Percentiles rank a stretch among this genome's conserved stretches.
These are phyloP conservation scores for Cuniculus paca DNA, from an alignment of 2,797 vertebrate species.

Conservation along the genomic window DNA sequence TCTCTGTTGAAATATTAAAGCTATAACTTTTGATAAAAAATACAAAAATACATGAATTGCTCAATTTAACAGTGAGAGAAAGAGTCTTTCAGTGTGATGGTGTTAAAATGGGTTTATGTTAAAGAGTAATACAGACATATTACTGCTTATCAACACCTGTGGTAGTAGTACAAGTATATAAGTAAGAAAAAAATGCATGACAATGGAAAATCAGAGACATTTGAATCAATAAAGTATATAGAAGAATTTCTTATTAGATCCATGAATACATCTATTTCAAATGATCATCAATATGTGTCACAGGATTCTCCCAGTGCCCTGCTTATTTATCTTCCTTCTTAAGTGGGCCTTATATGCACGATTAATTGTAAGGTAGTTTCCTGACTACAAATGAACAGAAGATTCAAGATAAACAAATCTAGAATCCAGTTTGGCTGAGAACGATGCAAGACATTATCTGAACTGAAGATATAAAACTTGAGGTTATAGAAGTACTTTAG, in stretches of 20 bases:
- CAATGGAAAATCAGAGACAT: background rate
- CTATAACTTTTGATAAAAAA: background rate
- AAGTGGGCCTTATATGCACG: background rate
- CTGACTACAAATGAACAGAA: background rate
- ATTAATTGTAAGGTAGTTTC: background rate
- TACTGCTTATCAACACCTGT: background rate
- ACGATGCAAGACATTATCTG: background rate
- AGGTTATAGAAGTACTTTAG: background rate
- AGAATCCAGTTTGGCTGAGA: background rate
- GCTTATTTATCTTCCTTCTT: background rate
- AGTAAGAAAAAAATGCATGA: background rate
- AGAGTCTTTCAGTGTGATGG: background rate
- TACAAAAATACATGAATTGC: background rate
- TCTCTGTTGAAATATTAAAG: background rate
- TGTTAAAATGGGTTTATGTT: background rate
- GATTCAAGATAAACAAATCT: background rate
- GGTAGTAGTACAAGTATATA: background rate
- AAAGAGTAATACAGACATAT: background rate
- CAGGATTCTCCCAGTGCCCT: background rate
- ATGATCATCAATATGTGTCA: background rate
- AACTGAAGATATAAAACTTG: background rate
- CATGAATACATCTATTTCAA: background rate
- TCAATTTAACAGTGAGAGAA: background rate
- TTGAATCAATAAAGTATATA: background rate
- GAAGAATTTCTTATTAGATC: background rate